Percentiles rank a stretch among this genome's conserved stretches.
These are phyloP conservation scores for Bombus picipes DNA, from an alignment of 1,140 invertebrate genomes.

Conservation along the genomic window DNA sequence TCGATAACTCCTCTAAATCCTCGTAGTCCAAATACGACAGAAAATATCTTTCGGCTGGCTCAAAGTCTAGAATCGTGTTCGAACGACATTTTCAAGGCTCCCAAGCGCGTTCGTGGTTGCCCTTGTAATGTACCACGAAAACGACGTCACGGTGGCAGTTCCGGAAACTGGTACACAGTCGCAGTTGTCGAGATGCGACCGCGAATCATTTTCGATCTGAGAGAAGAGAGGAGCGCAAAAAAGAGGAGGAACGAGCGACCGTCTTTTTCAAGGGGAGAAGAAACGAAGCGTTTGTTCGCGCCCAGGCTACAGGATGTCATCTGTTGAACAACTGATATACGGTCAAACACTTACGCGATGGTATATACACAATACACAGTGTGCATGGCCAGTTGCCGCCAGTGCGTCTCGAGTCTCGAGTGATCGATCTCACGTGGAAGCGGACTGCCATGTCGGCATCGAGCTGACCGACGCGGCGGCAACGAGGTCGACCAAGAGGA, in stretches of 20 bases:
- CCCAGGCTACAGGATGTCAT: constrained; percentile 25
- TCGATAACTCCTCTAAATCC: too few relatives aligned
- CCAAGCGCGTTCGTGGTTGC: neutral
- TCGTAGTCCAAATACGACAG: too few relatives aligned
- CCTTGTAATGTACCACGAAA: neutral
- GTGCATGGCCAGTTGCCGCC: neutral
- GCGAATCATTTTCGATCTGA: neutral
- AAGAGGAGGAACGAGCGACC: too few relatives aligned
- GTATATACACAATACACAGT: neutral
- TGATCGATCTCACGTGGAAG: constrained; percentile 50
- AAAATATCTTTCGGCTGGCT: too few relatives aligned
- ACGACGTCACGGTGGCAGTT: neutral
- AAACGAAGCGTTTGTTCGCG: neutral
- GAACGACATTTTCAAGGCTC: neutral
- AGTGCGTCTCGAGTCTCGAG: constrained; percentile 22
- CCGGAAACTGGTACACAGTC: neutral
- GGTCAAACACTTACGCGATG: neutral
- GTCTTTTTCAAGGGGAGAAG: neutral
- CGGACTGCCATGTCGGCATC: constrained; percentile 16
- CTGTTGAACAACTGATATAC: constrained; percentile 46
- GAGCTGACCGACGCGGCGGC: constrained; percentile 20
- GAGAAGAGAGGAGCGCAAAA: neutral
- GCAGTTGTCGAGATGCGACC: neutral
- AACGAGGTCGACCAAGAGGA: constrained; percentile 29
- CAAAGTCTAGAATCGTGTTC: neutral